Evolutionary conservation across 1,140 invertebrate genomes (phyloP).

Genomic region (Cydia strobilella): DNA sequence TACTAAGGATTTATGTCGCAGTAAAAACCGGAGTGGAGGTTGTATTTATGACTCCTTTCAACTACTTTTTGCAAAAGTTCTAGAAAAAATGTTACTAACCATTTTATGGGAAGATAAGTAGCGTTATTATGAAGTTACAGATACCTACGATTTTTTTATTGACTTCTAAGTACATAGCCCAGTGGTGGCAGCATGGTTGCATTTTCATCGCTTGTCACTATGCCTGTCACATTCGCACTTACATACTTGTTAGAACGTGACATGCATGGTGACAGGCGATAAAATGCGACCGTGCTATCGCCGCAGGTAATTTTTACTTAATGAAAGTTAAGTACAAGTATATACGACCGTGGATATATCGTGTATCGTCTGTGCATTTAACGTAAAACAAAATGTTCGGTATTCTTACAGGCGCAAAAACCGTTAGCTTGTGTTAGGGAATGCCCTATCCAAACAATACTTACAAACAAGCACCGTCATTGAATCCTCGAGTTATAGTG

Average conservation of each 20-base stretch:
- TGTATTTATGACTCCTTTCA: conserved; percentile 10
- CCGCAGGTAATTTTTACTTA: no score
- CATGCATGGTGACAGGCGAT: no score
- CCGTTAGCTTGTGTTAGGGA: not conserved
- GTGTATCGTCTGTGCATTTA: no score
- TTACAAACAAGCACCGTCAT: conserved; percentile 3
- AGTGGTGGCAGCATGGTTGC: no score
- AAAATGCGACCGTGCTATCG: no score
- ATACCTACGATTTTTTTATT: not conserved
- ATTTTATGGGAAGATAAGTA: not conserved
- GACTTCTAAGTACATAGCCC: no score
- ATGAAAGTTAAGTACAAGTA: no score
- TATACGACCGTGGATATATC: no score
- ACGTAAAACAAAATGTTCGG: no score
- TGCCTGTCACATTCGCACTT: no score
- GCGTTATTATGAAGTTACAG: not conserved
- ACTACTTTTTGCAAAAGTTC: conserved; percentile 2
- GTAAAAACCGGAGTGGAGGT: not conserved
- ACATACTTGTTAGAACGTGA: no score
- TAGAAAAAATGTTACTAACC: not conserved
- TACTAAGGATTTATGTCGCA: conserved; percentile 14
- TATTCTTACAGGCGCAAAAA: not conserved
- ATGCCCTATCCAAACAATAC: conserved; percentile 6
- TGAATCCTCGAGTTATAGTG: conserved; percentile 1
- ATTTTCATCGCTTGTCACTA: no score